phyloP scores from a whole-genome alignment of 2,888 invertebrate genomes.

The Drosophila pullipes region DNA sequence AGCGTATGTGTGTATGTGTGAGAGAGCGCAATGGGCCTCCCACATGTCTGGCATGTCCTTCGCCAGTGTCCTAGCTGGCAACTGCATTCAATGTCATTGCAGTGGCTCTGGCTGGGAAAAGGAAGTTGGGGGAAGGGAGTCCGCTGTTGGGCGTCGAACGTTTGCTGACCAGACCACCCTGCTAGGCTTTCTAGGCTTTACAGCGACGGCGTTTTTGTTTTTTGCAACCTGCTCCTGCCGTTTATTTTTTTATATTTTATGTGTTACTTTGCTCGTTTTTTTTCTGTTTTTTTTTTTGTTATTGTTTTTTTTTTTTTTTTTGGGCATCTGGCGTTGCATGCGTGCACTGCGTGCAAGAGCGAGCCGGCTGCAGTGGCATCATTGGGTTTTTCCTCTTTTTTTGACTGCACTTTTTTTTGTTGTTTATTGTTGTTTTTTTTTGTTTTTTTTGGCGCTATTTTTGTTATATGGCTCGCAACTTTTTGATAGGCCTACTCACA shows the following conservation, averaged over 20 bases:
- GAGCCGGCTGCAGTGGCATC: slow-evolving; percentile 63
- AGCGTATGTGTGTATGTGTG: slow-evolving; percentile 2
- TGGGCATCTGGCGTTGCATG: slow-evolving; percentile 34
- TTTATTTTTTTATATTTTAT: slow-evolving; percentile 13
- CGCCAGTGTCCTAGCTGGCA: slow-evolving; percentile 22
- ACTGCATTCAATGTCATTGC: slow-evolving; percentile 74
- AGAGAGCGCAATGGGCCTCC: slow-evolving; percentile 42
- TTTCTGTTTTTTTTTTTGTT: slow-evolving; percentile 39
- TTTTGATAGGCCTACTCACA: slow-evolving; percentile 77
- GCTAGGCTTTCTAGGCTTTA: slow-evolving; percentile 35
- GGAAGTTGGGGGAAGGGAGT: background rate
- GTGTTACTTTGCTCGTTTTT: slow-evolving; percentile 54
- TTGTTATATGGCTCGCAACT: slow-evolving; percentile 73
- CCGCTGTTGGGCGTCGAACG: background rate
- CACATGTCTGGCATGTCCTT: slow-evolving; percentile 33
- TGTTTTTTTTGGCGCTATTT: slow-evolving; percentile 59
- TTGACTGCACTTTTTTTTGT: slow-evolving; percentile 9
- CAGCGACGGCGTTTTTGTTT: slow-evolving; percentile 15
- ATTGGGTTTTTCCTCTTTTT: slow-evolving; percentile 7
- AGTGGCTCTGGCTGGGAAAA: background rate
- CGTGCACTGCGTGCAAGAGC: slow-evolving; percentile 57
- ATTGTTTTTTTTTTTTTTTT: slow-evolving; percentile 52
- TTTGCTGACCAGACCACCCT: slow-evolving; percentile 3
- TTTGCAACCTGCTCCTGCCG: background rate
- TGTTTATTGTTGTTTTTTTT: background rate